Evolutionary conservation across 2,797 vertebrate genomes (phyloP), one percentile per base, ranked within the genome.

Genomic region (Gambusia yucatana): DNA sequence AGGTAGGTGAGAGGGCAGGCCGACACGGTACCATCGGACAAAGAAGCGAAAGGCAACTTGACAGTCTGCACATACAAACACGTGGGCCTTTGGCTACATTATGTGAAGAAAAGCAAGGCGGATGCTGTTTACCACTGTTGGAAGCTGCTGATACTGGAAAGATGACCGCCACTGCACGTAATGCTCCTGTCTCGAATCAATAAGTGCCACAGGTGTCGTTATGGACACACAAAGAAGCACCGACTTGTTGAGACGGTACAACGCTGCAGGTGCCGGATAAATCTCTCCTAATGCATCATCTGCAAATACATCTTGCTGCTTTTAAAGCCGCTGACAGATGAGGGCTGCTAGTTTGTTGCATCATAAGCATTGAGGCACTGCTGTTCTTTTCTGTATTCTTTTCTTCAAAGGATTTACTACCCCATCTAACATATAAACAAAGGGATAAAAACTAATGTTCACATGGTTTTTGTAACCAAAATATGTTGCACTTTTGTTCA

Each of bases 61-160:
- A 89, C 89, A 84, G 79, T 79, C 84, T 36, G 1, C 71, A 6
- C 78, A 77, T 72, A 36, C 67, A n/a, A 22, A 10, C 55, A 13
- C 50, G 8, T 6, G 14, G 41, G 52, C 59, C 75, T 28, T 47
- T 20, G 47, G 83, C 75, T 72, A 22, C 44, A 13, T 80, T 93
- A 91, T 90, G 92, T 91, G 87, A 93, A 77, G 79, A 36, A 71
- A 72, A 59, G 77, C 86, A 74, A 39, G 90, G 72, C 79, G 82
- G 88, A 78, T 82, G 76, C 82, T 13, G 71, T 75, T 22, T 79
- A 36, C 76, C 59, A 3, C 83, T 67, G 83, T 78, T 6, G 77
- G 84, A 72, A 89, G 88, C 82, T 84, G 89, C 90, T 86, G 91
- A 91, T 77, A 88, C 72, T 82, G 86, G 71, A 75, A 25, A 89